These are phyloP conservation scores for Nephotettix cincticeps DNA, from an alignment of 1,140 invertebrate genomes.

Conservation along the genomic window DNA sequence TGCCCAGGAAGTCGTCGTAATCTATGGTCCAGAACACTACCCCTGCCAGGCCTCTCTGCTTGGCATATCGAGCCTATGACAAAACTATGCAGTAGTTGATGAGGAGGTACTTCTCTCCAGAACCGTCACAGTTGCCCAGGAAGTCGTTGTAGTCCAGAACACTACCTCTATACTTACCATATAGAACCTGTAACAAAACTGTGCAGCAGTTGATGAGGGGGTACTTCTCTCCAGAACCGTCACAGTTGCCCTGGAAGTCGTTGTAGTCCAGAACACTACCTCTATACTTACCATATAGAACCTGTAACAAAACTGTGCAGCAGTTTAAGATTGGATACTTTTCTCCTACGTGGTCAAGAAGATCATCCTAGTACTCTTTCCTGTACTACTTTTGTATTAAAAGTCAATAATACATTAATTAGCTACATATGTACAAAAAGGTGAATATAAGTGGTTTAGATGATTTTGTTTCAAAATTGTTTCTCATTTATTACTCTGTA, in stretches of 20 bases:
- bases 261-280: slow-evolving; percentile 74
- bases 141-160: slow-evolving; percentile 78
- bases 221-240: slow-evolving; percentile 48
- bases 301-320: slow-evolving; percentile 48
- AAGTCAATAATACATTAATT: no score
- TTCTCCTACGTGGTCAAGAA: no score
- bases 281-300: slow-evolving; percentile 51
- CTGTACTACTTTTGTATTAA: no score
- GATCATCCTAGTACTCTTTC: no score
- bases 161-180: slow-evolving; percentile 55
- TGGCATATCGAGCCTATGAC: slow-evolving; percentile 53
- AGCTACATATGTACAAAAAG: no score
- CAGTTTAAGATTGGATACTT: no score
- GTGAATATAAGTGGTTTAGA: no score
- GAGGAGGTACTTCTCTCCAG: slow-evolving; percentile 47
- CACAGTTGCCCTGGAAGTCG: slow-evolving; percentile 63
- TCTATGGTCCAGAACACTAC: slow-evolving; percentile 74
- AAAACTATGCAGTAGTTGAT: no score
- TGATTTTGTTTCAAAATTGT: no score
- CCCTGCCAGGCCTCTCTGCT: slow-evolving; percentile 56
- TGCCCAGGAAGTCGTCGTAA: slow-evolving; percentile 66
- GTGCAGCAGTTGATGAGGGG: slow-evolving; percentile 41
- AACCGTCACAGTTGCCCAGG: slow-evolving; percentile 54
- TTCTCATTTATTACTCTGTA: no score
- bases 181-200: slow-evolving; percentile 51